These are phyloP conservation scores for Unio delphinus DNA, from an alignment of 2,888 invertebrate genomes.

Conservation along the genomic window DNA sequence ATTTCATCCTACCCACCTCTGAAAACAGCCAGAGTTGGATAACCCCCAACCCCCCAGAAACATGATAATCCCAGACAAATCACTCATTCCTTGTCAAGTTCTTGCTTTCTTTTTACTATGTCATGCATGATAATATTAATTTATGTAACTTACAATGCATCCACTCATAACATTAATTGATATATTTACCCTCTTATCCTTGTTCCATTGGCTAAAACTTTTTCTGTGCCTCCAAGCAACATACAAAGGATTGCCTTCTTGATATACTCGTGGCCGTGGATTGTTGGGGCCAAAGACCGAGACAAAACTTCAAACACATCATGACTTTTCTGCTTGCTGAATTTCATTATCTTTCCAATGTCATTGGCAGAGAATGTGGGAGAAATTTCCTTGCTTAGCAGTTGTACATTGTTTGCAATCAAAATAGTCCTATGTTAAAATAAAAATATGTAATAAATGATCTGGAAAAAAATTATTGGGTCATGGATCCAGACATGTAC, in stretches of 20 bases:
- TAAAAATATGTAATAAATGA: background rate
- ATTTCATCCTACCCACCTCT: too few species aligned
- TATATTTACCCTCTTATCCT: slow-evolving; percentile 73
- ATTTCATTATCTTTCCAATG: slow-evolving; percentile 88
- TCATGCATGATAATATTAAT: too few species aligned
- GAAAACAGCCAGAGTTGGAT: too few species aligned
- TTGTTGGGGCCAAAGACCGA: slow-evolving; percentile 96
- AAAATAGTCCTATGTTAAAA: slow-evolving; percentile 83
- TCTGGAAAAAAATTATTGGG: background rate
- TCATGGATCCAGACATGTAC: too few species aligned
- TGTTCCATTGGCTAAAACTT: slow-evolving; percentile 79
- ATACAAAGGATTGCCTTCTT: slow-evolving; percentile 97
- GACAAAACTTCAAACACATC: slow-evolving; percentile 92
- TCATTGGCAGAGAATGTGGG: slow-evolving; percentile 86
- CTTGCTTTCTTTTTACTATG: too few species aligned
- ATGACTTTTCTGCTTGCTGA: slow-evolving; percentile 74
- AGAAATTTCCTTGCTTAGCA: slow-evolving; percentile 87
- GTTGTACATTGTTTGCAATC: slow-evolving; percentile 92
- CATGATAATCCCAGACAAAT: too few species aligned
- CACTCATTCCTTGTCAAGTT: too few species aligned
- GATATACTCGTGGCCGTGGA: slow-evolving; percentile 96
- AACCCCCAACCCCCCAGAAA: too few species aligned
- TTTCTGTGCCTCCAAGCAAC: slow-evolving; percentile 95
- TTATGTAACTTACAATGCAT: too few species aligned
- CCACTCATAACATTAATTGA: too few species aligned